phyloP scores from a whole-genome alignment of 2,113 vertebrate species.

The Deroptyus accipitrinus region DNA sequence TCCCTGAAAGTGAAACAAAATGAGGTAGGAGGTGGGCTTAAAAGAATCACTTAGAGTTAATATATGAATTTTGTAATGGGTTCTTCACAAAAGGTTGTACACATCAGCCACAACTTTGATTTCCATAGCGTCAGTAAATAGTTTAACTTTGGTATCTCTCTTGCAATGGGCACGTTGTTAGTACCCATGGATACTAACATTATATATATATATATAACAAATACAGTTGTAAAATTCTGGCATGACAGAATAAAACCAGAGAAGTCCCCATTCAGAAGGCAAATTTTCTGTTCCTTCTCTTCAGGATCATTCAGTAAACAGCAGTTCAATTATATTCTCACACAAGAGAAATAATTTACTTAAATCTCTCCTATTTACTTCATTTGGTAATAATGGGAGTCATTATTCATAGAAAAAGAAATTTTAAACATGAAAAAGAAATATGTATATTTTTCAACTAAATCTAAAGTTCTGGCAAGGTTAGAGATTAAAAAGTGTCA shows the following conservation, averaged over 20 bases:
- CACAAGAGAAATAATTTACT: not conserved
- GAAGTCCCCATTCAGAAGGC: not conserved
- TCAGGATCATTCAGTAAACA: not conserved
- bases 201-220: too few species aligned
- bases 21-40: not conserved
- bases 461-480: not conserved
- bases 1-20: conserved; percentile 30
- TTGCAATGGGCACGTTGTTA: not conserved
- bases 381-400: accelerated
- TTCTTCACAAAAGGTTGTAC: not conserved
- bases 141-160: not conserved
- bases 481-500: not conserved
- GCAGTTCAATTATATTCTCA: not conserved
- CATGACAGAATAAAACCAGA: not conserved
- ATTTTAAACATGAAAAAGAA: not conserved
- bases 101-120: not conserved
- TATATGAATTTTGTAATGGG: not conserved
- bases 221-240: not conserved
- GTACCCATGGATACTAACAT: too few species aligned
- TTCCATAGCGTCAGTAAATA: not conserved
- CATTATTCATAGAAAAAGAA: not conserved
- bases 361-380: not conserved
- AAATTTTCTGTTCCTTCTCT: not conserved
- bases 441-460: not conserved
- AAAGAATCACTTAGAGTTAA: not conserved